Evolutionary conservation across 2,888 invertebrate genomes (phyloP), one percentile per base, ranked within the genome.

Genomic region (Dexiosoma caninum): DNA sequence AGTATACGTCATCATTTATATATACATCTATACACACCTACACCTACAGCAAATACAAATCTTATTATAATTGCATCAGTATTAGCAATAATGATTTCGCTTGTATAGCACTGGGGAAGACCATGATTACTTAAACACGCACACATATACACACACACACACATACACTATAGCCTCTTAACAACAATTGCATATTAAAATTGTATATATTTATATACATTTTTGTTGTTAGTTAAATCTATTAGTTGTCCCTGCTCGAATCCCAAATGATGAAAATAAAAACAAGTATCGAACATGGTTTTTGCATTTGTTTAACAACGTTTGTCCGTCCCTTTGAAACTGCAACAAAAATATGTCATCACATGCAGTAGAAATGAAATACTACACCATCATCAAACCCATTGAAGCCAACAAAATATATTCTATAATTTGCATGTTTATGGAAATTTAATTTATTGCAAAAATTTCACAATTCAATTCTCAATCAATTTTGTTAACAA

Each of bases 361-460:
- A 64, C 62, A 55, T 44, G 16, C 4, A 62, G 42, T 19, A 16
- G n/a, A 14, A 55, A 55, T 9, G n/a, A n/a, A n/a, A n/a, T 55
- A 12, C 55, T 19, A 12, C 30, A 6, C 12, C 14, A 16, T 14
- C 51, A 37, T 16, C 32, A 12, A 19, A 44, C 42, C 16, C 23
- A 46, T 12, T 53, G 51, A 46, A 62, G n/a, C 53, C n/a, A 53
- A 21, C 49, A 67, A 59, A 57, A 32, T 46, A 57, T 70, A 60
- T 40, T 70, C 40, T 60, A 59, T 49, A 30, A 64, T 64, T 77
- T 77, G 64, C 77, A 69, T 74, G 77, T 77, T 77, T 74, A 77
- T 77, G 81, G 55, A 69, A 77, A 77, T 72, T 72, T 37, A 67
- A 77, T 77, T 77, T 72, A 69, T 77, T 72, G 81, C 81, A 77